Conservation (phyloP, 2,797 vertebrate species). For the Sebastes goodei region DNA sequence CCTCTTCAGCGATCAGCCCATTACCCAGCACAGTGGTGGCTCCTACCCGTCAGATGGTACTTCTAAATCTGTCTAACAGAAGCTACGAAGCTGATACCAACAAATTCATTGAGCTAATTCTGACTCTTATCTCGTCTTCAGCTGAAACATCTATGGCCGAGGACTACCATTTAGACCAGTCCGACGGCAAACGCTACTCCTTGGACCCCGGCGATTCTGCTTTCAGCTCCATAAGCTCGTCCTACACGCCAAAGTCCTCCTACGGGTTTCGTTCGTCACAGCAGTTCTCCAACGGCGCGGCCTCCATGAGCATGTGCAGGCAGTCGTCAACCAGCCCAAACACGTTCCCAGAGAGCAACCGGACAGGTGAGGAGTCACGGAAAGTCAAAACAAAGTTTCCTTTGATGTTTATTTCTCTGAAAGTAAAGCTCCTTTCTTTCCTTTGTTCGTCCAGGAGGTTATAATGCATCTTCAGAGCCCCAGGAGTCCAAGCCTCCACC, state of each 20-base stretch:
- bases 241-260: conserved; percentile 77
- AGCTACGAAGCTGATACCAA: background rate
- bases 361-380: conserved; percentile 80
- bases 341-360: conserved; percentile 85
- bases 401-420: background rate
- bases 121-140: conserved; percentile 30
- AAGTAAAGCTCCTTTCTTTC: background rate
- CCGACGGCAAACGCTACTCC: conserved; percentile 80
- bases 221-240: conserved; percentile 82
- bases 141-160: conserved; percentile 85
- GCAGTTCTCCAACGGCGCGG: conserved; percentile 76
- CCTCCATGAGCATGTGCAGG: conserved; percentile 77
- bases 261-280: conserved; percentile 79
- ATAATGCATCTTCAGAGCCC: conserved; percentile 72
- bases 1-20: conserved; percentile 97
- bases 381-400: background rate
- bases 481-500: conserved; percentile 82
- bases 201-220: conserved; percentile 83
- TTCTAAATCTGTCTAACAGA: background rate
- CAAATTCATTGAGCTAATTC: background rate
- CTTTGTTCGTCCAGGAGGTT: conserved; percentile 47
- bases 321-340: conserved; percentile 86
- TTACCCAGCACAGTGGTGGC: conserved; percentile 76
- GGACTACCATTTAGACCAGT: conserved; percentile 83
- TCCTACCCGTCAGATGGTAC: conserved; percentile 81